Conservation (phyloP, 2,888 invertebrate species). For the Tethea ocularis region DNA sequence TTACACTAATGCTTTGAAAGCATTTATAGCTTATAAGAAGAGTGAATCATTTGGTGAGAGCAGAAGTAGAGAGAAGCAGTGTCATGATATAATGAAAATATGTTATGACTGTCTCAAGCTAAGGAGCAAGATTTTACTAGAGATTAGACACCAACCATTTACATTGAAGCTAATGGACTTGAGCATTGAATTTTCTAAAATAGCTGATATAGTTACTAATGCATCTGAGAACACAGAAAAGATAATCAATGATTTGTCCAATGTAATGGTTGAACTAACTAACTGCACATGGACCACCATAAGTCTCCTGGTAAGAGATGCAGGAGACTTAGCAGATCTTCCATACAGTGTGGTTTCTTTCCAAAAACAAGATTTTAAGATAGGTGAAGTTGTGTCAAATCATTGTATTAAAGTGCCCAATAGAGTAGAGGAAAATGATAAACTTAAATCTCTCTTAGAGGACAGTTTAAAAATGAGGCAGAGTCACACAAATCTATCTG, state of each 20-base stretch:
- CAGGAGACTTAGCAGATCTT: constrained; percentile 60
- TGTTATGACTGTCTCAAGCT: constrained; percentile 83
- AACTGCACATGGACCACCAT: constrained; percentile 73
- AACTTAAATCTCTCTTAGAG: constrained; percentile 68
- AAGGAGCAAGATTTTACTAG: constrained; percentile 75
- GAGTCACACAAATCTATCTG: constrained; percentile 56
- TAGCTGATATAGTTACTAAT: constrained; percentile 64
- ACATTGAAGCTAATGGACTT: constrained; percentile 72
- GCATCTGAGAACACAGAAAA: constrained; percentile 68
- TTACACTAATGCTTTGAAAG: constrained; percentile 70
- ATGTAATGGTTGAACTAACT: constrained; percentile 61
- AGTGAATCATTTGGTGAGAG: constrained; percentile 65
- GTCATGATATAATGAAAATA: constrained; percentile 80
- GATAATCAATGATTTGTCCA: constrained; percentile 52
- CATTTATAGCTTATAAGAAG: constrained; percentile 69
- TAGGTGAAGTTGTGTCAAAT: constrained; percentile 71
- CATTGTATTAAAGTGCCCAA: constrained; percentile 56
- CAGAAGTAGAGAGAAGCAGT: constrained; percentile 69
- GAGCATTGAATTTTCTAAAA: constrained; percentile 71
- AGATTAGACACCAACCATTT: constrained; percentile 71
- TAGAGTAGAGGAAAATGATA: constrained; percentile 53
- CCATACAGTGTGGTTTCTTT: constrained; percentile 78
- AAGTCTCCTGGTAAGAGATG: constrained; percentile 63
- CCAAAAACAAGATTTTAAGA: constrained; percentile 74
- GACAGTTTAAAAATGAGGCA: constrained; percentile 71